Conservation (phyloP, 2,888 invertebrate species). For the Pimpla rufipes region DNA sequence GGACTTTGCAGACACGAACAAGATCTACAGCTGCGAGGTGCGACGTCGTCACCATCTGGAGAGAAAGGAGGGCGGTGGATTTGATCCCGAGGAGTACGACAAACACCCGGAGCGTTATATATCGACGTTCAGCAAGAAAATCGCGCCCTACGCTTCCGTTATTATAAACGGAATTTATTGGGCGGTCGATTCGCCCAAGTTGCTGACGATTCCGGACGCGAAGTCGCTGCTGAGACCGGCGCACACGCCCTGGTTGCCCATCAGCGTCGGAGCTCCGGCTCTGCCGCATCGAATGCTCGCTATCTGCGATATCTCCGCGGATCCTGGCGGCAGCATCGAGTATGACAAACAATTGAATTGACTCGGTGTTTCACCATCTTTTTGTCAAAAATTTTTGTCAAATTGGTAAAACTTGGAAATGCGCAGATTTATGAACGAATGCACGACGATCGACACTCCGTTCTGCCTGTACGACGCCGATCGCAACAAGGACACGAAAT, state of each 20-base stretch:
- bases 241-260: constrained; percentile 97
- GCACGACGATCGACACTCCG: constrained; percentile 99
- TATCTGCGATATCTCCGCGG: constrained; percentile 99
- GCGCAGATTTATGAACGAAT: constrained; percentile 98
- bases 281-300: constrained; percentile 96
- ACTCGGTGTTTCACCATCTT: neutral
- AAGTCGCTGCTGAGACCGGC: constrained; percentile 96
- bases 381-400: no score
- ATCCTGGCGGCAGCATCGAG: constrained; percentile 99
- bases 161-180: constrained; percentile 99
- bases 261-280: constrained; percentile 94
- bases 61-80: constrained; percentile 96
- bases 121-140: constrained; percentile 98
- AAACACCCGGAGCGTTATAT: constrained; percentile 97
- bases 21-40: constrained; percentile 98
- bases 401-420: no score
- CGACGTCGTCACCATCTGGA: constrained; percentile 97
- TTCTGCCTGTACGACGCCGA: constrained; percentile 99
- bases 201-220: constrained; percentile 99
- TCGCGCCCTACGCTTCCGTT: constrained; percentile 98
- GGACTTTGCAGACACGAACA: constrained; percentile 91
- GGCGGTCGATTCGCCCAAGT: constrained; percentile 98
- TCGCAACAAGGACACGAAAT: constrained; percentile 97
- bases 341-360: constrained; percentile 65
- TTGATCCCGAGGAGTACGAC: constrained; percentile 96